Evolutionary conservation across 1,140 invertebrate genomes (phyloP), one percentile per base, ranked within the genome.

Genomic region (Pentalonia nigronervosa): DNA sequence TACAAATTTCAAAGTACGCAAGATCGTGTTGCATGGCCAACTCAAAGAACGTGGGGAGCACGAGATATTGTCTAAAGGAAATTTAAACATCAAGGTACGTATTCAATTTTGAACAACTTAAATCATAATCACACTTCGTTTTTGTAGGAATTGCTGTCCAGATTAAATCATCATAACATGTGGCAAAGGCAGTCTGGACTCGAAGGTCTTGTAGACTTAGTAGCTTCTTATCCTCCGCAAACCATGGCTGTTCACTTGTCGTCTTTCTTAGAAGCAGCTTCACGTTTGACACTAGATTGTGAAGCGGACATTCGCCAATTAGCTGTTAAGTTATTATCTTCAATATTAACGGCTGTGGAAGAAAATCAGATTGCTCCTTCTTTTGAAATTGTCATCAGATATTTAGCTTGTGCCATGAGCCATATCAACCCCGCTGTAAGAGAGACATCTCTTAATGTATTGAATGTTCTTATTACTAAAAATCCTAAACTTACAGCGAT

Each of bases 1-100:
- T 95, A 97, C 97, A 0, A 96, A 97, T 94, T 99, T 99, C 94
- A 98, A 98, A 96, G 96, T 98, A 4, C 97, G 97, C 94, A 97
- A 98, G 95, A 98, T 99, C 94, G 95, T 98, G 20, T 96, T 99
- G 76, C 96, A 96, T 93, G 96, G 97, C 94, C 98, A 98, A 94
- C 95, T 98, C 2, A 97, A 97, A 94, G 96, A 96, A 86, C 96
- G 96, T 92, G 95, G 95, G 93, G 95, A 96, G 53, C 95, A 95
- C 7, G 96, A 97, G 94, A 96, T 97, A 56, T 95, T 97, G 48
- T 97, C 97, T 47, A 96, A 96, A 93, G 96, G 97, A 90, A 98
- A 98, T 94, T 95, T 98, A 1, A 97, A 97, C 95, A 95, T 97
- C 1, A 97, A 96, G 94, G 97, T 97, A 95, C 94, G 47, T 90